Percentiles rank a stretch among this genome's conserved stretches.
Evolutionary conservation across 2,113 vertebrate species (phyloP).

Genomic region (Scopus umbretta): DNA sequence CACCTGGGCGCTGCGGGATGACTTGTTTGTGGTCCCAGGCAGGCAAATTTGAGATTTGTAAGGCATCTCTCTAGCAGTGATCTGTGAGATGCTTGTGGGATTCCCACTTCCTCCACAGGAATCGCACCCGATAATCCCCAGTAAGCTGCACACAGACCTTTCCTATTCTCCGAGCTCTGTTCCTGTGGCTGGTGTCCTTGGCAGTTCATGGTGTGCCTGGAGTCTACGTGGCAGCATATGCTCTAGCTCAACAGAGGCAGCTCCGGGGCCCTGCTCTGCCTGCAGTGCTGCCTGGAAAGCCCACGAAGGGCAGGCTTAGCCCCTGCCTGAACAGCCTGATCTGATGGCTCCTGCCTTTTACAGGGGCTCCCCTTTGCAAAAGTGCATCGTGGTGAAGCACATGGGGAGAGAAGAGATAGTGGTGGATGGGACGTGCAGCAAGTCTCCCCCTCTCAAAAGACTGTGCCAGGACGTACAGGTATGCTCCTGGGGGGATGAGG

Average conservation of each 20-base stretch:
- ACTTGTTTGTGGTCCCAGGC: not conserved
- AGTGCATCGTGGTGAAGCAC: slow-evolving; percentile 91
- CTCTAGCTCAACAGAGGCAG: not conserved
- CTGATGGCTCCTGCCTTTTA: slow-evolving; percentile 14
- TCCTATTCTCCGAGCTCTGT: not conserved
- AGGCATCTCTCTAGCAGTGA: not conserved
- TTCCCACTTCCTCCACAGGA: not conserved
- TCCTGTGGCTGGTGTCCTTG: not conserved
- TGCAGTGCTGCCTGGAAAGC: not conserved
- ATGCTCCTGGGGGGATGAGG: not conserved
- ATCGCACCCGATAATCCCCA: not conserved
- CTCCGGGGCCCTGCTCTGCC: not conserved
- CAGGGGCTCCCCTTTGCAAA: slow-evolving; percentile 77
- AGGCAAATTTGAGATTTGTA: not conserved
- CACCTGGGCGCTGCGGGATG: not conserved
- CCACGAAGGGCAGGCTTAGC: not conserved
- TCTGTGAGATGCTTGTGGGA: not conserved
- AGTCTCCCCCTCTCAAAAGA: slow-evolving; percentile 88
- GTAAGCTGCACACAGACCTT: not conserved
- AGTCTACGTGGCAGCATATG: not conserved
- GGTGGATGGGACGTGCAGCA: slow-evolving; percentile 56
- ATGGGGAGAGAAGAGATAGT: slow-evolving; percentile 78
- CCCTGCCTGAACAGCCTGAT: not conserved
- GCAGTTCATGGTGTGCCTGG: not conserved
- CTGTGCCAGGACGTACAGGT: slow-evolving; percentile 88